Conservation (phyloP, 2,113 vertebrate species). For the Cryptotis parvus region DNA sequence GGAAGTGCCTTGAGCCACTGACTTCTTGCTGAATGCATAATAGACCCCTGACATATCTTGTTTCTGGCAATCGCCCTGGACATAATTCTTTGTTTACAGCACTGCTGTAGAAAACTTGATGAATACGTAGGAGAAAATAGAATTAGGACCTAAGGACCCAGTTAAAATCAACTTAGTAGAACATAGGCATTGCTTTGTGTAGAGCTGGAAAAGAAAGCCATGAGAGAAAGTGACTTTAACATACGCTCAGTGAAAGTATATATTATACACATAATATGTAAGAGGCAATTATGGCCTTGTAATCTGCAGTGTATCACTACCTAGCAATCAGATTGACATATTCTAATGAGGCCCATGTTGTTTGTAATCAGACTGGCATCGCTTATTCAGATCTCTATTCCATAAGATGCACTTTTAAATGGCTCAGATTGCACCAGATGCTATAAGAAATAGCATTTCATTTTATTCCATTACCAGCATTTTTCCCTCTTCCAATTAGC, state of each 20-base stretch:
- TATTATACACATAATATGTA: conserved; percentile 70
- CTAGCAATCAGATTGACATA: conserved; percentile 80
- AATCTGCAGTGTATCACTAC: conserved; percentile 80
- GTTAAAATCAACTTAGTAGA: conserved; percentile 82
- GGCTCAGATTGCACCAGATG: conserved; percentile 75
- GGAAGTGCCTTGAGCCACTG: conserved; percentile 85
- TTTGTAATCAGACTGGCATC: conserved; percentile 81
- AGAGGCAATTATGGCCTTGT: conserved; percentile 73
- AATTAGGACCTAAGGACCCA: conserved; percentile 76
- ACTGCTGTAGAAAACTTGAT: conserved; percentile 77
- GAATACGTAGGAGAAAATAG: conserved; percentile 81
- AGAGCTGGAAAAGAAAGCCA: conserved; percentile 74
- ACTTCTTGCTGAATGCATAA: conserved; percentile 81
- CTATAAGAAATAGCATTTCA: conserved; percentile 75
- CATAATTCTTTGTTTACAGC: conserved; percentile 86
- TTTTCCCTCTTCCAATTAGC: conserved; percentile 80
- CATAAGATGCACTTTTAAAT: conserved; percentile 78
- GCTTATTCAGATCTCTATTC: conserved; percentile 76
- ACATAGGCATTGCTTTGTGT: conserved; percentile 77
- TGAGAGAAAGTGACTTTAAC: conserved; percentile 64
- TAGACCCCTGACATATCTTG: conserved; percentile 85
- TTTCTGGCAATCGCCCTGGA: conserved; percentile 84
- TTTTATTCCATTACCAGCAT: conserved; percentile 79
- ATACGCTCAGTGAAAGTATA: conserved; percentile 66
- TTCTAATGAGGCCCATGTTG: conserved; percentile 82